Evolutionary conservation across 2,888 invertebrate species (phyloP).

Genomic region (Cinara cedri): DNA sequence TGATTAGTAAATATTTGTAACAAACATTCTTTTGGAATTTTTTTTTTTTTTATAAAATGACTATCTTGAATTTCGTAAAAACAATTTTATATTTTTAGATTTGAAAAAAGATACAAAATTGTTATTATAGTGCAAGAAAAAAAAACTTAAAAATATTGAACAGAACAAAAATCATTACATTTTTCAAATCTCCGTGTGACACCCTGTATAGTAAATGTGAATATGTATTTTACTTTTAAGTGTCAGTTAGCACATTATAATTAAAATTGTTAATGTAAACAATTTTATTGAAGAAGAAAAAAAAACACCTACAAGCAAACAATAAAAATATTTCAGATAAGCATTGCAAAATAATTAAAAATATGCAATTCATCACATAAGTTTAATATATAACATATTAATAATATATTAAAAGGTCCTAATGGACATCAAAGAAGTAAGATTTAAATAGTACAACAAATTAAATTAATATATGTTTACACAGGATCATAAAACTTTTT

Average conservation of each 20-base stretch:
- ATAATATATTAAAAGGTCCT: conserved; percentile 8
- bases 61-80: too few species aligned
- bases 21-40: too few species aligned
- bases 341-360: conserved; percentile 24
- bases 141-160: too few species aligned
- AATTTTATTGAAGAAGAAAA: background rate
- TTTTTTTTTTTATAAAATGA: too few species aligned
- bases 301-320: background rate
- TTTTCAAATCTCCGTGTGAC: too few species aligned
- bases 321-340: conserved; percentile 14
- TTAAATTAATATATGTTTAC: background rate
- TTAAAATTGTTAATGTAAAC: background rate
- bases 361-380: conserved; percentile 43
- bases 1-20: too few species aligned
- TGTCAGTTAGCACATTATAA: background rate
- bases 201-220: too few species aligned
- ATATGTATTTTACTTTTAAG: background rate
- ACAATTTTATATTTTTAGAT: too few species aligned
- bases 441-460: conserved; percentile 15
- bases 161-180: too few species aligned
- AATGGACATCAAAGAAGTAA: conserved; percentile 2
- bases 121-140: too few species aligned
- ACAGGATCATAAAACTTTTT: background rate
- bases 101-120: too few species aligned
- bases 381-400: conserved; percentile 6